Base-by-base conservation (phyloP, 2,888 invertebrate genomes). In the Apodemia zela region DNA sequence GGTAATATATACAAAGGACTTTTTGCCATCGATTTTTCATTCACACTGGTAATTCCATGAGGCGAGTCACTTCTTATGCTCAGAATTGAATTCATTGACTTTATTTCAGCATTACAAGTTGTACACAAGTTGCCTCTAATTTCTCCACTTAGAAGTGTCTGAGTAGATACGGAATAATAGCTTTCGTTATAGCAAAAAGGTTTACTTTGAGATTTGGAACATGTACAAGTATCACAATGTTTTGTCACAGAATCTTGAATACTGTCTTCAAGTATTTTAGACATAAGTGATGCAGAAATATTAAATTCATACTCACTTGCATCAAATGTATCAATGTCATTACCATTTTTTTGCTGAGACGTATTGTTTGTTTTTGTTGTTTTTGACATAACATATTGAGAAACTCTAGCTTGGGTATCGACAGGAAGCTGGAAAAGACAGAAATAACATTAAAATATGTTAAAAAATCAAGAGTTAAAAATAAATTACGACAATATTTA, bases 371-470 rank as follows among this genome's bases (percentile, higher is more conserved):
- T 79, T 65, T 87, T 89, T 1, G 84, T 73, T 47, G 89, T 82
- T 80, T 95, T 95, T 59, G 93, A 94, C 78, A 94, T 93, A 64
- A 95, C 93, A 77, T 96, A 96, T 38, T 94, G 94, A 38, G 95
- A 94, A 2, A 98, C 97, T 85, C 98, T 95, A 59, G 97, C 95
- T 90, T 98, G 98, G 45, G 98, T 95, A 84, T 98, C 98, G 49
- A 95, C 93, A 63, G 98, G 97, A 77, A 98, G 93, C 98, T 98
- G 89, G 64, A 93, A 91, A 73, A 57, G 42, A n/a, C 38, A 11
- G n/a, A 42, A 42, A 42, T 42, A 42, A 6, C n/a, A 15, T 42
- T 42, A 42, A 42, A 42, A 42, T 11, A 42, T 42, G 13, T 11
- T 38, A 11, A 38, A 11, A 3, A 11, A 38, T 33, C 11, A 11